Evolutionary conservation across 2,888 invertebrate genomes (phyloP).

Genomic region (Syritta pipiens): DNA sequence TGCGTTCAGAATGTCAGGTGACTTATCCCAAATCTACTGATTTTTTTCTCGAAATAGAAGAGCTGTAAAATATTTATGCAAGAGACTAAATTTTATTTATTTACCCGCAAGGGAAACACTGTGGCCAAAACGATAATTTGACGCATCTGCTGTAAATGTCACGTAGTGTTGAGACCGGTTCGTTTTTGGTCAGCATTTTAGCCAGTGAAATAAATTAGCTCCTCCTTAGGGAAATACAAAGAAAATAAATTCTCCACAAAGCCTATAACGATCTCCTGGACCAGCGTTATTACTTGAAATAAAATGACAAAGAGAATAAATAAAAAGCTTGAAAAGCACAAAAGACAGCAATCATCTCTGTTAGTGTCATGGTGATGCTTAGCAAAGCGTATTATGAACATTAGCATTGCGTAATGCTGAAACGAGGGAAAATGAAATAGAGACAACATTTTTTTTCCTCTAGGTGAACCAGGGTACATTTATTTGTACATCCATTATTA

Average conservation of each 20-base stretch:
- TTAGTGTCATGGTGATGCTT: slow-evolving; percentile 34
- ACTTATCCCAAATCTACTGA: too few relatives aligned
- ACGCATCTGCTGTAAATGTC: slow-evolving; percentile 60
- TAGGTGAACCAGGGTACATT: not conserved
- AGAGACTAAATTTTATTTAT: slow-evolving; percentile 24
- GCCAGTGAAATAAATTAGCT: slow-evolving; percentile 57
- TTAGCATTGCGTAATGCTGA: slow-evolving; percentile 6
- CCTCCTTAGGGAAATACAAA: slow-evolving; percentile 53
- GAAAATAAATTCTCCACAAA: slow-evolving; percentile 40
- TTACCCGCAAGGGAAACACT: slow-evolving; percentile 11
- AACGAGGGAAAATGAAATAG: not conserved
- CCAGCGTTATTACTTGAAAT: slow-evolving; percentile 47
- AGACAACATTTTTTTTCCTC: not conserved
- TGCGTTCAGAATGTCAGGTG: too few relatives aligned
- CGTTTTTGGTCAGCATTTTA: slow-evolving; percentile 60
- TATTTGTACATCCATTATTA: not conserved
- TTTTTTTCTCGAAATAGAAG: too few relatives aligned
- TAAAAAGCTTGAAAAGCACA: slow-evolving; percentile 51
- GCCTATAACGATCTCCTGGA: slow-evolving; percentile 49
- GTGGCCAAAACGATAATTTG: slow-evolving; percentile 50
- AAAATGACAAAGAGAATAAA: slow-evolving; percentile 51
- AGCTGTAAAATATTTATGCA: slow-evolving; percentile 30
- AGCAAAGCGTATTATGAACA: slow-evolving; percentile 41
- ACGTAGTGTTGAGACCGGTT: slow-evolving; percentile 57
- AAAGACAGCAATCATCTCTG: slow-evolving; percentile 36